Evolutionary conservation across 2,113 vertebrate species (phyloP), one percentile per base, ranked within the genome.

Genomic region (Thinocorus orbignyianus): DNA sequence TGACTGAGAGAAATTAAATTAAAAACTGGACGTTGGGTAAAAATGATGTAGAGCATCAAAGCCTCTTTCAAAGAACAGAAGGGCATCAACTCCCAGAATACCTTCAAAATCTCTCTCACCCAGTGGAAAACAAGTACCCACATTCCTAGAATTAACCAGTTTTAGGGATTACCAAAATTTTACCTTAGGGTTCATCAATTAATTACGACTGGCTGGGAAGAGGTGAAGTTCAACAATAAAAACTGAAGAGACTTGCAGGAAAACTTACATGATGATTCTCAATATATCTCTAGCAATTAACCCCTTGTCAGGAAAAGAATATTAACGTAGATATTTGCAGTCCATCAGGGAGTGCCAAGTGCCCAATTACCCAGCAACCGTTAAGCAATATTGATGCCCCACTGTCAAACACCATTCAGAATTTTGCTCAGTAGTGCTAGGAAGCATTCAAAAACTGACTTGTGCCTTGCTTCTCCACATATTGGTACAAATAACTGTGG

Each of bases 231-330:
- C 60, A 61, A 4, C 31, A 30, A 4, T 0, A 28, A 73, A 54
- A 73, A 23, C 15, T 8, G 22, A 26, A 46, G 35, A 52, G 33
- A 39, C 11, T 8, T 41, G 54, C 24, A 66, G 51, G 17, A 28
- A 31, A 35, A 37, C 7, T 61, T 33, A 18, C 8, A 6, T 1
- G 7, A 1, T 5, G 18, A 66, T 6, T 24, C 33, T 13, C 33
- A 6, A 2, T 0, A 26, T 5, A 3, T 3, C 28, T 1, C 3
- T 5, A 16, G 16, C 7, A 8, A 19, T 17, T 28, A 26, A 13
- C 5, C 11, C 20, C 10, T 16, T n/a, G 8, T 31, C 65, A 39
- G 42, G 17, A 65, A 68, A 2, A 37, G 13, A 52, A 24, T 18
- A 41, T 35, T 4, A 14, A 19, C 17, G 54, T 10, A 25, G 42